Base-by-base conservation (phyloP, 1,140 invertebrate species). In the Drosophila gunungcola region DNA sequence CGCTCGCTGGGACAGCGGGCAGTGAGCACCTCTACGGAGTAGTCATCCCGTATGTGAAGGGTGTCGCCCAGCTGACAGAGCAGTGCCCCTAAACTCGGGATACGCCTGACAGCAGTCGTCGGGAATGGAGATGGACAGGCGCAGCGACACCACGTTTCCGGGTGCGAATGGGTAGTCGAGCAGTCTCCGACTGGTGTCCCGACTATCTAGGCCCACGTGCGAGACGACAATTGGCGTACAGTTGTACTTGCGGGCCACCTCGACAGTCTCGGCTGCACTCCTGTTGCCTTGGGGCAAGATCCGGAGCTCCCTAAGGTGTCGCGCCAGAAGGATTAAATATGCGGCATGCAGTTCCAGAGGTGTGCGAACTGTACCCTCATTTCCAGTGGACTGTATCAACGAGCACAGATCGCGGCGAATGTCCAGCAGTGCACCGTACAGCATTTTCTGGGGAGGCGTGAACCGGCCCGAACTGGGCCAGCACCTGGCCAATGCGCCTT, bases 71-170 rank as follows among this genome's bases (percentile, higher is more conserved):
- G 46, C n/a, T 72, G 61, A 12, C 76, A 84, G 4, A 68, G 27
- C 0, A n/a, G 76, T 41, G n/a, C 80, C 80, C 2, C 80, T 46
- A 21, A 79, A 84, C 32, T 84, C 80, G 1, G 80, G 76, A 27
- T 72, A 68, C 6, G 65, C 65, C 9, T 51, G 41, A 4, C 38
- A n/a, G 16, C 80, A 84, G 39, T 76, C 36, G 0, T 61, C 57
- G 6, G 80, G 80, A 43, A 84, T 76, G 5, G 34, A 58, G 16
- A 83, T 60, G 11, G 80, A 72, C 42, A 84, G 10, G n/a, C 58
- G 70, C 16, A 83, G 45, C 4, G 70, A 43, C 12, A 83, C 3
- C 5, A 83, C 75, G 27, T 83, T 70, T 4, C 72, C 65, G 3
- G 80, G 60, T 6, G 25, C 38, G 4, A 83, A 34, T 0, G 76